A percentile compares a stretch with the other conserved stretches of the same genome.
Conservation (phyloP, 1,140 invertebrate genomes). For the Drosophila neocordata region DNA sequence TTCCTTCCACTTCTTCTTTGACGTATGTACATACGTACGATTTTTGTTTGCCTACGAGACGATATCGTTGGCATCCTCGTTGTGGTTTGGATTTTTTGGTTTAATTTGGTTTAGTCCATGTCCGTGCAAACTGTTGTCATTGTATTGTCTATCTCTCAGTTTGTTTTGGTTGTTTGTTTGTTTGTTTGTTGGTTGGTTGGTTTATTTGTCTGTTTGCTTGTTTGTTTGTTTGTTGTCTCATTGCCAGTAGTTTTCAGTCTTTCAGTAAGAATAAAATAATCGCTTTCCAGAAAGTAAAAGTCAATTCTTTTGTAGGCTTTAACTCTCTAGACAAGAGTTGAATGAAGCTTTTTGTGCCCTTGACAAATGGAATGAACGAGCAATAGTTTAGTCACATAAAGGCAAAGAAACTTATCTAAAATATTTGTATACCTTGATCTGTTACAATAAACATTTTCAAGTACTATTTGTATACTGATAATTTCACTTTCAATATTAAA, state of each 20-base stretch:
- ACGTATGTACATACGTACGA: background rate
- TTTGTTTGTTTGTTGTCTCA: constrained; percentile 40
- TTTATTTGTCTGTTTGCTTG: constrained; percentile 21
- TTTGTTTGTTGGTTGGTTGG: constrained; percentile 22
- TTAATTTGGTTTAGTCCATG: constrained; percentile 17
- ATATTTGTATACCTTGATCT: too few relatives aligned
- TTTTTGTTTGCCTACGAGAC: constrained; percentile 43
- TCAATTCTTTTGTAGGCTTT: constrained; percentile 13
- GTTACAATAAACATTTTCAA: too few relatives aligned
- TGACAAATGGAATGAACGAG: background rate
- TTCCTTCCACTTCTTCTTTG: too few relatives aligned
- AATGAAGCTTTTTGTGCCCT: background rate
- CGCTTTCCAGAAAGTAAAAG: constrained; percentile 56
- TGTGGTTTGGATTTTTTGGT: constrained; percentile 16
- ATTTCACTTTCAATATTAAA: background rate
- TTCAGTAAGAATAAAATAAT: background rate
- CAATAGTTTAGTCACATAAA: too few relatives aligned
- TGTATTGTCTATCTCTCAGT: constrained; percentile 47
- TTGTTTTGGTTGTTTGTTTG: constrained; percentile 25
- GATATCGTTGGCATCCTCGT: constrained; percentile 43
- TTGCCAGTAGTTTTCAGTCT: constrained; percentile 31
- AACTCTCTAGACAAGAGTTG: too few relatives aligned
- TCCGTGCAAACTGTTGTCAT: constrained; percentile 61
- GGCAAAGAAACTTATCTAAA: too few relatives aligned
- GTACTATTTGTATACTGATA: constrained; percentile 1